Conservation (phyloP, 2,888 invertebrate genomes). For the Oscheius sp. region DNA sequence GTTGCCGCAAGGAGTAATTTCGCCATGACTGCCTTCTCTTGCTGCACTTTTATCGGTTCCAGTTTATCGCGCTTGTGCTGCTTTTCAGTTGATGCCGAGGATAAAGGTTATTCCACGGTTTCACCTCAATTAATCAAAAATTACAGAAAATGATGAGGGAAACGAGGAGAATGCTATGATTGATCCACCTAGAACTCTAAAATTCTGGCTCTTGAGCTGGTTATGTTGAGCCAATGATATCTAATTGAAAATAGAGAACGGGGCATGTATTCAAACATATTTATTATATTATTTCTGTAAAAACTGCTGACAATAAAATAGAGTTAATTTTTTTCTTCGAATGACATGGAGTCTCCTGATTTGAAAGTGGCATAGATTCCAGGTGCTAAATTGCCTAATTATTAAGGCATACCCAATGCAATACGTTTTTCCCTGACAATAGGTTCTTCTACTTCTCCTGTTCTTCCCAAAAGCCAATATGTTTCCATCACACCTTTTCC, state of each 20-base stretch:
- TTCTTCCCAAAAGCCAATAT: conserved; percentile 48
- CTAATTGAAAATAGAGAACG: neutral
- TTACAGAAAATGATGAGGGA: conserved; percentile 14
- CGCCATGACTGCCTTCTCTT: conserved; percentile 6
- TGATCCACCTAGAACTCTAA: neutral
- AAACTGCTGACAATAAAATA: neutral
- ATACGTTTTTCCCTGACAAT: too few relatives aligned
- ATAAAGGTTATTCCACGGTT: neutral
- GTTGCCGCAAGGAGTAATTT: neutral
- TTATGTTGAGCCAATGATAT: neutral
- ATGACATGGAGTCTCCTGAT: neutral
- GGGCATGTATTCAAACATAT: neutral
- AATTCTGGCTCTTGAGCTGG: conserved; percentile 16
- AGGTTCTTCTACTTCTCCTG: conserved; percentile 10
- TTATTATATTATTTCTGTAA: neutral
- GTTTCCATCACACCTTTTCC: conserved; percentile 66
- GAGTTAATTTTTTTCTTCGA: too few relatives aligned
- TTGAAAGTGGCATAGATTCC: neutral
- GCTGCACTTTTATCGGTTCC: conserved; percentile 10
- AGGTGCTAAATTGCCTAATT: neutral
- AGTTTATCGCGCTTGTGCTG: conserved; percentile 9
- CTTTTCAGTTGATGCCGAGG: conserved; percentile 15
- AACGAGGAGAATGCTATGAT: neutral
- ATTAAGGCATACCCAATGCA: neutral
- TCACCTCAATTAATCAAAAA: neutral